Base-by-base conservation (phyloP, 2,113 vertebrate genomes). In the Salvelinus fontinalis region DNA sequence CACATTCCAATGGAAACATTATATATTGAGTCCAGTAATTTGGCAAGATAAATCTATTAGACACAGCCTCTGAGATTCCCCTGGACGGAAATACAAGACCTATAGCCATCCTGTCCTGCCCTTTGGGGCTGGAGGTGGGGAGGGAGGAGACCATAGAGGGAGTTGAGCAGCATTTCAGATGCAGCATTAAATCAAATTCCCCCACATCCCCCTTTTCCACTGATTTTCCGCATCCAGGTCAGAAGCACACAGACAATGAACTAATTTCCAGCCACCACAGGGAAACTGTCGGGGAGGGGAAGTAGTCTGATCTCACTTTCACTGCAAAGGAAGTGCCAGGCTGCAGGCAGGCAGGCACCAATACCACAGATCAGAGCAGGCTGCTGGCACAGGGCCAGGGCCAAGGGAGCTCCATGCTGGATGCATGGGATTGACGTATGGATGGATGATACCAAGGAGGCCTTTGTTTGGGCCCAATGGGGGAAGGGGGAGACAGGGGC, bases 381-480 rank as follows among this genome's bases (percentile, higher is more conserved):
- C 59, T 62, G n/a, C 59, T 62, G 59, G 59, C 59, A 62, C 59
- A 22, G n/a, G 59, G 59, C 59, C 59, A 62, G n/a, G n/a, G 20
- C 59, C 59, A n/a, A 62, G 59, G 59, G 59, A 62, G 59, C 59
- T 62, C 59, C n/a, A 3, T 62, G n/a, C 59, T 62, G 59, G 59
- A 11, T 3, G 59, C 20, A 62, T 11, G 59, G n/a, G 59, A 62
- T 62, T 22, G 59, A 22, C n/a, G 9, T 62, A 62, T 62, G 59
- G n/a, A 24, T 74, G 72, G 72, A 64, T 59, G 64, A 67, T 18
- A 62, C 59, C 59, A 62, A 62, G 59, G n/a, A 22, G 59, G 59
- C 59, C n/a, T 62, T 62, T 62, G 59, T 62, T 22, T 22, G n/a
- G 59, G 59, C 59, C n/a, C 18, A 62, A n/a, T 16, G 27, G 27